Base-by-base conservation (phyloP, 2,888 invertebrate species). In the Amblyjoppa proteus region DNA sequence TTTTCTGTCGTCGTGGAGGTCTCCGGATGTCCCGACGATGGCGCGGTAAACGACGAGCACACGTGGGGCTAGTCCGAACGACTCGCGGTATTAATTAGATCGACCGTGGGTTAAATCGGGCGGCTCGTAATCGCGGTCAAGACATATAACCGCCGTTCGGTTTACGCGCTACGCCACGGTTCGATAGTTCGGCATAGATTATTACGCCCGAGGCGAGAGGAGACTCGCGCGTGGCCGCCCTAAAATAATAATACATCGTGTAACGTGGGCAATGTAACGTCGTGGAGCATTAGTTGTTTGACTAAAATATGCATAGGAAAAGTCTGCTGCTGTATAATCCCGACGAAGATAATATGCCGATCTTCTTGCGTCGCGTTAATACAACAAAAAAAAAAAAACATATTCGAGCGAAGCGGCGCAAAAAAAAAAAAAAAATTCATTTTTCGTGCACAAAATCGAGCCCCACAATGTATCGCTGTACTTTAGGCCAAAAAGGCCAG, bases 31-130 rank as follows among this genome's bases (percentile, higher is more conserved):
- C 13, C 4, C 11, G 28, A 13, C 58, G 25, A 13, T 58, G 13
- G 11, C 20, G 25, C 28, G 58, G 38, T 61, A 51, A 56, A 64
- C 76, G 45, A 74, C 49, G 61, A 69, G n/a, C 20, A 11, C 71
- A 49, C 61, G 71, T 56, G 20, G 45, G 41, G 28, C 61, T 70
- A 71, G 41, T 77, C 20, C 66, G 25, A 31, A 58, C 58, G 49
- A 82, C 76, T 83, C 70, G 41, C 51, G 64, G 84, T 87, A 87
- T 90, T 89, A 89, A 90, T 90, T 89, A 88, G 85, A 90, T 85
- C 87, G 86, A 88, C 88, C 88, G 87, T 82, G 88, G 88, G 89
- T 89, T 88, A 89, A 90, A 89, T 89, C 87, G 88, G 88, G 87
- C 88, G 86, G 20, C 66, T 68, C 11, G 28, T 58, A 58, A 58